Conservation (phyloP, 2,797 vertebrate species). For the Numenius phaeopus region DNA sequence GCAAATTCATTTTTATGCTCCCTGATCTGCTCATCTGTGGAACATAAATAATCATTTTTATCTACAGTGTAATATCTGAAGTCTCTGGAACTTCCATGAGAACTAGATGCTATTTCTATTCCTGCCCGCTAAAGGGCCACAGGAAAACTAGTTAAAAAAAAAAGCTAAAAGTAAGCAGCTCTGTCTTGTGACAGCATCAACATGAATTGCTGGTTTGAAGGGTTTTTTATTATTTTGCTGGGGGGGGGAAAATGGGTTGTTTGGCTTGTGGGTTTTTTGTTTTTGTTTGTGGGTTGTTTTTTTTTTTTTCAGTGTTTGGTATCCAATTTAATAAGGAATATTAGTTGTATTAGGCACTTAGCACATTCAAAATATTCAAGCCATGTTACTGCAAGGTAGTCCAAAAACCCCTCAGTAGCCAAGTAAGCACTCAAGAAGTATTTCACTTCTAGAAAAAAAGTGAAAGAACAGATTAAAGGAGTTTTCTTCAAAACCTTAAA, state of each 20-base stretch:
- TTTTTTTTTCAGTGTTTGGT: not conserved
- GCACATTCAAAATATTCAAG: not conserved
- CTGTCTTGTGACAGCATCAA: not conserved
- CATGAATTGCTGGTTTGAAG: not conserved
- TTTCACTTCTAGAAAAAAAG: not conserved
- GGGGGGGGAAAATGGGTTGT: fast-evolving
- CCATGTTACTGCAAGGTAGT: not conserved
- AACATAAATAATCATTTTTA: not conserved
- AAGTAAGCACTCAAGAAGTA: not conserved
- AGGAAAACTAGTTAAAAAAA: not conserved
- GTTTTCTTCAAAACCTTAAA: not conserved
- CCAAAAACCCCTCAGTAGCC: not conserved
- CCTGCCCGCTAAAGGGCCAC: not conserved
- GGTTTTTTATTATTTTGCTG: fast-evolving
- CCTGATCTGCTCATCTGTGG: not conserved
- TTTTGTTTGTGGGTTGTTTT: not conserved
- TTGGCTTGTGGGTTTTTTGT: not conserved
- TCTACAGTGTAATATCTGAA: not conserved
- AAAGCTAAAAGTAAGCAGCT: not conserved
- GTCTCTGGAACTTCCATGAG: not conserved
- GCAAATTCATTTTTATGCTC: not conserved
- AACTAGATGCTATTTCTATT: not conserved
- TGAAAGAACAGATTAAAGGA: not conserved
- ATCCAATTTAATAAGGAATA: not conserved
- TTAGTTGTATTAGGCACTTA: not conserved